Conservation (phyloP, 1,140 invertebrate species). For the Scaptomyza graminum region DNA sequence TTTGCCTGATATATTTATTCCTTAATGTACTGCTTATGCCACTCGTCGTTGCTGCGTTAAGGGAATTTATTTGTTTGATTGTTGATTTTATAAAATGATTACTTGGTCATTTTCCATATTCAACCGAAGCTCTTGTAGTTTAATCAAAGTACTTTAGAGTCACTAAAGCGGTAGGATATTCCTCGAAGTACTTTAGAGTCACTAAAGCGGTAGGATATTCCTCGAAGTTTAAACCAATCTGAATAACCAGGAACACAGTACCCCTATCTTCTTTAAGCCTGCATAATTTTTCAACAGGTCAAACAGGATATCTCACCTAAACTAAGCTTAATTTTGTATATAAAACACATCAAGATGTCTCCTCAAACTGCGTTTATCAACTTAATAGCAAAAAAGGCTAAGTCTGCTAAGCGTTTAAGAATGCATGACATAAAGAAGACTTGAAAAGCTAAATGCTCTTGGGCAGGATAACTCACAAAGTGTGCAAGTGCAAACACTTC, state of each 20-base stretch:
- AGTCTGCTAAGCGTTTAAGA: background rate
- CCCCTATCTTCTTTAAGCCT: too few relatives aligned
- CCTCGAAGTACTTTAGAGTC: too few relatives aligned
- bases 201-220: background rate
- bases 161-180: background rate
- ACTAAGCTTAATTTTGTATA: too few relatives aligned
- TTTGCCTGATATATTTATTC: conserved; percentile 69
- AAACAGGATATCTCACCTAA: too few relatives aligned
- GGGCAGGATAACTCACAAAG: background rate
- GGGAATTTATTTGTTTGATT: conserved; percentile 52
- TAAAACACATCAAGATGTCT: background rate
- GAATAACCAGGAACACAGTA: too few relatives aligned
- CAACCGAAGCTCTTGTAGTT: too few relatives aligned
- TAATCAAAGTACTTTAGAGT: too few relatives aligned
- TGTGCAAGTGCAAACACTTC: background rate
- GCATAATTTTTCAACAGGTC: too few relatives aligned
- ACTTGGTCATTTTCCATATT: conserved; percentile 62
- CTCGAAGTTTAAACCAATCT: too few relatives aligned
- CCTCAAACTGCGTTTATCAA: background rate
- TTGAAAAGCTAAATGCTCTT: background rate
- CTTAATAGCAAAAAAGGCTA: background rate
- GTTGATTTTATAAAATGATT: conserved; percentile 71
- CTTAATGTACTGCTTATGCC: conserved; percentile 78
- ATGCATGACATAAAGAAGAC: background rate
- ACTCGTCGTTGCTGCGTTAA: conserved; percentile 33